Conservation (phyloP, 2,113 vertebrate species). For the Protobothrops flavoviridis region DNA sequence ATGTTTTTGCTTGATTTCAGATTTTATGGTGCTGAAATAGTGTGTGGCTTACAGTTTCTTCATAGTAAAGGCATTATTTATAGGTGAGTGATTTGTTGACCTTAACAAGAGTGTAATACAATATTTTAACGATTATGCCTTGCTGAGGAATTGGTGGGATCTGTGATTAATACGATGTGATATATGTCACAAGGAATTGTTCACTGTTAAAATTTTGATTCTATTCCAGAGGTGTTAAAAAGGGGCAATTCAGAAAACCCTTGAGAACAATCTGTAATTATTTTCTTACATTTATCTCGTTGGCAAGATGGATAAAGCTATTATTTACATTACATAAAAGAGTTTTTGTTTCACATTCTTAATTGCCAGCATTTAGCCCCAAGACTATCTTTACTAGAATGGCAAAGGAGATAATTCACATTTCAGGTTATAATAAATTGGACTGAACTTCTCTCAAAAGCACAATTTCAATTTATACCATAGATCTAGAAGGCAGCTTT, state of each 20-base stretch:
- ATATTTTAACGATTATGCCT: not conserved
- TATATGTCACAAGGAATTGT: constrained; percentile 4
- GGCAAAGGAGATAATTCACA: constrained; percentile 6
- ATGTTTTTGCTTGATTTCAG: constrained; percentile 68
- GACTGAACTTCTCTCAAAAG: not conserved
- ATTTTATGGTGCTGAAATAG: constrained; percentile 94
- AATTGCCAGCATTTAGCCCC: constrained; percentile 24
- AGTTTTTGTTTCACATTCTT: constrained; percentile 35
- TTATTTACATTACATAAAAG: constrained; percentile 47
- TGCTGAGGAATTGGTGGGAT: constrained; percentile 12
- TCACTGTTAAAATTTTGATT: constrained; percentile 37
- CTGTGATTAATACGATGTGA: not conserved
- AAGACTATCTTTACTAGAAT: not conserved
- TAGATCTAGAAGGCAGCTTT: not conserved
- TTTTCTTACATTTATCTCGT: constrained; percentile 31
- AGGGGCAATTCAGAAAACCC: constrained; percentile 13
- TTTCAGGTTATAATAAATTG: not conserved
- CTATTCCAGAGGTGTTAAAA: constrained; percentile 32
- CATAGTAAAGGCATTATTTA: constrained; percentile 96
- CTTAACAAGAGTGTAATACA: constrained; percentile 3
- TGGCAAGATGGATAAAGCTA: constrained; percentile 38
- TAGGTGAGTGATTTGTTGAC: constrained; percentile 75
- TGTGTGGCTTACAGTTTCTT: constrained; percentile 94
- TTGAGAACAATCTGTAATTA: not conserved
- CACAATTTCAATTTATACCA: not conserved